phyloP scores from a whole-genome alignment of 2,113 vertebrate species.

The Seriola quinqueradiata region DNA sequence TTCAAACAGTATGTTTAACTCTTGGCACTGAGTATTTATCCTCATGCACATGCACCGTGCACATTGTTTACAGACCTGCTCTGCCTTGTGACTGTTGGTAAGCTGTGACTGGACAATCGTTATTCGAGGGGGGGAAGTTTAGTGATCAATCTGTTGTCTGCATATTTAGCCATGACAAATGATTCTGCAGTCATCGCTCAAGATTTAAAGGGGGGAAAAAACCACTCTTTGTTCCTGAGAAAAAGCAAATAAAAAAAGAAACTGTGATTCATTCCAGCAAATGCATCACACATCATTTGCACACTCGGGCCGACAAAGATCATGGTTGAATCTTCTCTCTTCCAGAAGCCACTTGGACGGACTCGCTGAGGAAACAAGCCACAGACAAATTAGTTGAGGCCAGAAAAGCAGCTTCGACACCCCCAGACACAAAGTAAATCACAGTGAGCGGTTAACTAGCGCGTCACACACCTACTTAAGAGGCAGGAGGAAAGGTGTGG shows the following conservation, averaged over 20 bases:
- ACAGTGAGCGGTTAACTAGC: constrained; percentile 22
- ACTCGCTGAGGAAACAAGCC: constrained; percentile 30
- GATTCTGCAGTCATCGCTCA: background rate
- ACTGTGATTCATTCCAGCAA: background rate
- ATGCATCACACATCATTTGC: constrained; percentile 14
- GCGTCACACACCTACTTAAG: constrained; percentile 27
- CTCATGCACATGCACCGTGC: background rate
- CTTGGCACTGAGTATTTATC: background rate
- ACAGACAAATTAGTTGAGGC: constrained; percentile 35
- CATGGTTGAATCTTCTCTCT: background rate
- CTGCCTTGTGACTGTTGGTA: background rate
- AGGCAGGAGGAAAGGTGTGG: background rate
- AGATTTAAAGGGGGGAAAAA: background rate
- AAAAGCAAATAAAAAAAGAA: background rate
- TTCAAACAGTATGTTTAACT: background rate
- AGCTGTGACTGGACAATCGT: background rate
- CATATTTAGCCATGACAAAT: background rate
- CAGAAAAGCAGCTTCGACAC: constrained; percentile 20
- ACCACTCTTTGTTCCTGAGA: background rate
- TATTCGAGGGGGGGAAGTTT: background rate
- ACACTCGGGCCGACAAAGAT: constrained; percentile 25
- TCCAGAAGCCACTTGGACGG: constrained; percentile 37
- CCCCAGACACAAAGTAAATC: constrained; percentile 44
- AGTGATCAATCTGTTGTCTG: background rate
- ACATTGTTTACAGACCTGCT: background rate